Percentiles rank a stretch among this genome's conserved stretches.
Conservation (phyloP, 2,797 vertebrate genomes). For the Coccyzus lansbergi region DNA sequence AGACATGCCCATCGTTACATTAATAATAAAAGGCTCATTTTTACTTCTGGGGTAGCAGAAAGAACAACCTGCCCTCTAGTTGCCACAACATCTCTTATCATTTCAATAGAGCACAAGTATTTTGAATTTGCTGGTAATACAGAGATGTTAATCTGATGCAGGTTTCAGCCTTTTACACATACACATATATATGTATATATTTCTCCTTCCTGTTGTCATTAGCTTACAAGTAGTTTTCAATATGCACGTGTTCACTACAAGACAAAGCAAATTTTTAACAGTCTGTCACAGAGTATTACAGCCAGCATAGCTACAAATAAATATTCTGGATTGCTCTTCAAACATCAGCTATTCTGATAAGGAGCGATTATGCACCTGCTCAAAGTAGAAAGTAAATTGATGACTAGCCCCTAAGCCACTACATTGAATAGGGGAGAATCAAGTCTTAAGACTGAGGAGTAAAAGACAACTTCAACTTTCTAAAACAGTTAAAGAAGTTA, state of each 20-base stretch:
- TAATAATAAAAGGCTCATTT: background rate
- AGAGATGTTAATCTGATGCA: background rate
- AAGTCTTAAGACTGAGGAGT: background rate
- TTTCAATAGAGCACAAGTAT: background rate
- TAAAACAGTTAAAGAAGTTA: constrained; percentile 20
- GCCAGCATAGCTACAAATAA: background rate
- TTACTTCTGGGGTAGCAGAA: background rate
- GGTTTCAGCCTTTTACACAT: background rate
- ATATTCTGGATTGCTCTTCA: background rate
- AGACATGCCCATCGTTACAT: background rate
- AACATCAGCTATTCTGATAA: constrained; percentile 11
- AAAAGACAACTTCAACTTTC: constrained; percentile 29
- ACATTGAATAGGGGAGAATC: background rate
- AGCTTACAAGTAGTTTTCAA: background rate
- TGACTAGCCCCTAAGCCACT: background rate
- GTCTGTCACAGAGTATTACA: background rate
- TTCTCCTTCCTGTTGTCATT: background rate
- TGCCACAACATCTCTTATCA: background rate
- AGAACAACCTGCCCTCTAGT: background rate
- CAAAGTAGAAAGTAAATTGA: background rate
- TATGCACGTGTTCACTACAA: background rate
- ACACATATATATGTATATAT: background rate
- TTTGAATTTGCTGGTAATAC: background rate
- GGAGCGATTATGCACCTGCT: constrained; percentile 6
- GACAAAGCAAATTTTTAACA: background rate